Evolutionary conservation across 2,888 invertebrate genomes (phyloP).

Genomic region (Nomada ruficornis): DNA sequence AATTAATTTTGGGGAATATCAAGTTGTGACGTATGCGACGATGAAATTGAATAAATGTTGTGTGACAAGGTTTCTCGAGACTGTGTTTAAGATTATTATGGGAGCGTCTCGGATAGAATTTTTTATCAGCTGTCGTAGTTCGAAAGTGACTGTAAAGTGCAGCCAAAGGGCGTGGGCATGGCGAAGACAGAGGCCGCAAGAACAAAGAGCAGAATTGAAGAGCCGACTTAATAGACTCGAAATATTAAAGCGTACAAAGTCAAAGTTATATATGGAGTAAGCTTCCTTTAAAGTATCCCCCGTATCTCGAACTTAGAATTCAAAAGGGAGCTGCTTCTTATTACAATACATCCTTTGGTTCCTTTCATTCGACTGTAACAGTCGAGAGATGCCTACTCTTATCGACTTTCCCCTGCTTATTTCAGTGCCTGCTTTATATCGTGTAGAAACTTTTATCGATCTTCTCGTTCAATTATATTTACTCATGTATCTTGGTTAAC

Average conservation of each 20-base stretch:
- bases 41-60: too few species aligned
- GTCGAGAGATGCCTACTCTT: neutral
- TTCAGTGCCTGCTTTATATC: too few species aligned
- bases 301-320: constrained; percentile 4
- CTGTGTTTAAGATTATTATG: too few species aligned
- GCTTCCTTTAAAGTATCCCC: constrained; percentile 6
- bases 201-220: constrained; percentile 11
- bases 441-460: neutral
- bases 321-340: constrained; percentile 2
- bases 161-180: neutral
- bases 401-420: neutral
- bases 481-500: neutral
- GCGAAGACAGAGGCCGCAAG: neutral
- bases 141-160: neutral
- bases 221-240: constrained; percentile 3
- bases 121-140: neutral
- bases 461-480: neutral
- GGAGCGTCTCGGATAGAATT: neutral
- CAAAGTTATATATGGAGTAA: constrained; percentile 8
- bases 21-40: too few species aligned
- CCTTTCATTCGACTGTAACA: constrained; percentile 12
- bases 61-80: too few species aligned
- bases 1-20: too few species aligned
- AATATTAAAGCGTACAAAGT: neutral
- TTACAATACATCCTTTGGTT: constrained; percentile 2